Percentiles rank a stretch among this genome's conserved stretches.
phyloP scores from a whole-genome alignment of 1,140 invertebrate genomes.

The Colletes latitarsis region DNA sequence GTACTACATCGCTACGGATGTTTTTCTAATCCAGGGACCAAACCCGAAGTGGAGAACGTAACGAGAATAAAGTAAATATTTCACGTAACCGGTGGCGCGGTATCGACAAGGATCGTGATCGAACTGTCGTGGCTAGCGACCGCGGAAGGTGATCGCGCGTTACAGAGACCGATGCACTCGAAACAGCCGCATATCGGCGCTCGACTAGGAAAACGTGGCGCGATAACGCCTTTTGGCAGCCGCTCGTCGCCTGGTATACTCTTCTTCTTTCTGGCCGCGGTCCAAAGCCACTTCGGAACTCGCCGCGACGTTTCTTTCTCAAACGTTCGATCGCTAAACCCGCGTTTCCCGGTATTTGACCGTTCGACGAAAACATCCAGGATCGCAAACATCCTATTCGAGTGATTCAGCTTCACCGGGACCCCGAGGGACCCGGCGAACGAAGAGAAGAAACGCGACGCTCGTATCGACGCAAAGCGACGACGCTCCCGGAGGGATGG shows the following conservation, averaged over 20 bases:
- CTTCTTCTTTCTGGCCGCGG: constrained; percentile 10
- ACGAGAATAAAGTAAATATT: no score
- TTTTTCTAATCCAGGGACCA: no score
- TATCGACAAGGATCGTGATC: no score
- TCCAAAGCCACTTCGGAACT: constrained; percentile 33
- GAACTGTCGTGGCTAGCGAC: not conserved
- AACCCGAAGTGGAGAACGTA: no score
- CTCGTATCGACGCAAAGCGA: no score
- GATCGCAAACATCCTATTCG: not conserved
- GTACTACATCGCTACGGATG: no score
- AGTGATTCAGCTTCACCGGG: not conserved
- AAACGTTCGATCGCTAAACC: constrained; percentile 21
- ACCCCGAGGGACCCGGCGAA: not conserved
- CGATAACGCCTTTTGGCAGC: constrained; percentile 38
- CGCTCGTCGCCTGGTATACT: constrained; percentile 16
- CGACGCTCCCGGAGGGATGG: not conserved
- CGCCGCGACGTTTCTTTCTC: constrained; percentile 29
- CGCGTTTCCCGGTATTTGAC: not conserved
- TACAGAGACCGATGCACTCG: not conserved
- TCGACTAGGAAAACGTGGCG: not conserved
- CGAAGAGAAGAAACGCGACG: not conserved
- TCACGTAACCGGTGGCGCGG: no score
- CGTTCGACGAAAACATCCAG: not conserved
- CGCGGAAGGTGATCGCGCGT: not conserved
- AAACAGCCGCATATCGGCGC: not conserved